Evolutionary conservation across 2,888 invertebrate species (phyloP).

Genomic region (Leptinotarsa peninsularis): DNA sequence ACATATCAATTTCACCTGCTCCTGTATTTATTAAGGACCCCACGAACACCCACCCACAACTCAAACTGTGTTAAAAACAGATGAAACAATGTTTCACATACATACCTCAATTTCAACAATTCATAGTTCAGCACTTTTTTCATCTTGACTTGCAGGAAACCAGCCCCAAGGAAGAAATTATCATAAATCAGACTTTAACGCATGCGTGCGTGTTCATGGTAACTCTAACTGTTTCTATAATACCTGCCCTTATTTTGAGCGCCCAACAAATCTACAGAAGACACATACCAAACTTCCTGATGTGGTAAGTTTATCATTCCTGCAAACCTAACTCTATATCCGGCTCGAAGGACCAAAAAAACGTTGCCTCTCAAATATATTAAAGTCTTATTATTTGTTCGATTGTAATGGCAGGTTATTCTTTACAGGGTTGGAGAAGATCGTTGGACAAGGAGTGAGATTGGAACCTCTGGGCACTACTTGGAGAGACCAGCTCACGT

Average conservation of each 20-base stretch:
- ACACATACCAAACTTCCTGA: slow-evolving; percentile 59
- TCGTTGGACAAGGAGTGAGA: slow-evolving; percentile 71
- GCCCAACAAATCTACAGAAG: slow-evolving; percentile 50
- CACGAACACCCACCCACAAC: too few relatives aligned
- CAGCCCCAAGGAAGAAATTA: slow-evolving; percentile 46
- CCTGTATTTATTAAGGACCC: too few relatives aligned
- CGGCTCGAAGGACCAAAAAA: neutral
- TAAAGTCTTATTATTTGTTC: too few relatives aligned
- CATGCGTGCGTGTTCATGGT: slow-evolving; percentile 49
- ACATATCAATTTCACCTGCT: neutral
- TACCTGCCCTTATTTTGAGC: slow-evolving; percentile 53
- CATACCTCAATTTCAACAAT: too few relatives aligned
- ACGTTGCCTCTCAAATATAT: neutral
- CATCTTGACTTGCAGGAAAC: slow-evolving; percentile 35
- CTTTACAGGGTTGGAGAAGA: slow-evolving; percentile 70
- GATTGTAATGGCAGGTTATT: neutral
- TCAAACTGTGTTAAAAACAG: too few relatives aligned
- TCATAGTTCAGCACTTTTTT: too few relatives aligned
- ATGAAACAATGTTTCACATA: too few relatives aligned
- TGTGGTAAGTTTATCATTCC: slow-evolving; percentile 54
- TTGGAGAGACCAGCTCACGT: slow-evolving; percentile 67
- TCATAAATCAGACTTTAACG: slow-evolving; percentile 49
- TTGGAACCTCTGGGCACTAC: slow-evolving; percentile 74
- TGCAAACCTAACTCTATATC: neutral
- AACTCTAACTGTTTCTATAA: slow-evolving; percentile 46